Base-by-base conservation (phyloP, 2,797 vertebrate genomes). In the Diplodus puntazzo region DNA sequence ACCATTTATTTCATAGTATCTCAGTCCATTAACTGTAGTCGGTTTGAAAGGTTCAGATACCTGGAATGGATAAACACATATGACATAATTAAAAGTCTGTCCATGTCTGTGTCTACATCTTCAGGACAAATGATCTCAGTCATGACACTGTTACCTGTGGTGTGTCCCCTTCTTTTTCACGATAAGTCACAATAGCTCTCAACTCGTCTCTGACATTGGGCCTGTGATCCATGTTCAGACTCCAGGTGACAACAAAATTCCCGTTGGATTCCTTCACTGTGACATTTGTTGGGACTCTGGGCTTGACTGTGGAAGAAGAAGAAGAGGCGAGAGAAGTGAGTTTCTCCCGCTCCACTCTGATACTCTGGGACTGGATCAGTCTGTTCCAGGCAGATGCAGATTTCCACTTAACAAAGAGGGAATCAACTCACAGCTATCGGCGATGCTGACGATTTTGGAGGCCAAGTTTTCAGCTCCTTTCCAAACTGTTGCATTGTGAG, bases 151-250 rank as follows among this genome's bases (percentile, higher is more conserved):
- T 3, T 72, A 93, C 92, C 77, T 66, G 45, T 7, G 5, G 0
- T 1, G 2, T 34, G n/a, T 20, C 50, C 81, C 75, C 90, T 84
- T 87, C 81, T 73, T 77, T 82, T 3, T 25, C 25, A 39, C 11
- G 50, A 45, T 87, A 85, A 8, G 43, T 88, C 48, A 93, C 13
- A 10, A 0, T 1, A 5, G 73, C 17, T 0, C 0, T 11, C 42
- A 81, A 12, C 0, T 0, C 0, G 0, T 4, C 0, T 0, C 0
- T 2, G 0, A 55, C 0, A 0, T 0, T 0, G 0, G 0, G 0
- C 0, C 1, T 0, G 8, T 34, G 1, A 4, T 45, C 11, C 39
- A 30, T 49, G 59, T 92, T 82, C 60, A 69, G 48, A 0, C 0
- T 57, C 93, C 93, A 94, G 11, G 0, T 11, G 21, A 94, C 55